These are phyloP conservation scores for Pavo muticus DNA, from an alignment of 2,113 vertebrate genomes.

Conservation along the genomic window DNA sequence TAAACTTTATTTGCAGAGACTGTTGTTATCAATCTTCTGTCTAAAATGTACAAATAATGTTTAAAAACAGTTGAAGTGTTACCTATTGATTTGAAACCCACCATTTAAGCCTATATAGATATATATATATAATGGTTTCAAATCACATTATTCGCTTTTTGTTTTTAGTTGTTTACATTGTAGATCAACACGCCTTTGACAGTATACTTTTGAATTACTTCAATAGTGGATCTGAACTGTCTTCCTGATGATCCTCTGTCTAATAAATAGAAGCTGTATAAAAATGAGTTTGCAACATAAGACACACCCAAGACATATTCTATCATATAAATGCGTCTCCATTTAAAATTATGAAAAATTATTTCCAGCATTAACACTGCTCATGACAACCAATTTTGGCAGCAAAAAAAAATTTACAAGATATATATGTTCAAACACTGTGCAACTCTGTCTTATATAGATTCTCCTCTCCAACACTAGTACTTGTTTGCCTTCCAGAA, in stretches of 20 bases:
- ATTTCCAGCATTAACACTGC: conserved; percentile 14
- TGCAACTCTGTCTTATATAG: background rate
- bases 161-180: background rate
- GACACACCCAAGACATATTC: background rate
- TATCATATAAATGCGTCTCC: conserved; percentile 41
- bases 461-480: background rate
- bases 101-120: background rate
- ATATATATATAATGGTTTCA: background rate
- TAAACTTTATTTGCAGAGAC: background rate
- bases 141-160: background rate
- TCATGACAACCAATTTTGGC: conserved; percentile 18
- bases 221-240: background rate
- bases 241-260: background rate
- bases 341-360: conserved; percentile 32
- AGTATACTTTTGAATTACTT: background rate
- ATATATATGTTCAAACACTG: conserved; percentile 25
- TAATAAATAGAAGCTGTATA: background rate
- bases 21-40: background rate
- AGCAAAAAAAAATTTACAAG: background rate
- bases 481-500: conserved; percentile 19
- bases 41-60: background rate
- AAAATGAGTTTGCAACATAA: background rate
- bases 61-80: background rate
- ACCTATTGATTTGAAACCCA: background rate
- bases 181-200: background rate